Evolutionary conservation across 2,888 invertebrate species (phyloP).

Genomic region (Deladenus siricidicola): DNA sequence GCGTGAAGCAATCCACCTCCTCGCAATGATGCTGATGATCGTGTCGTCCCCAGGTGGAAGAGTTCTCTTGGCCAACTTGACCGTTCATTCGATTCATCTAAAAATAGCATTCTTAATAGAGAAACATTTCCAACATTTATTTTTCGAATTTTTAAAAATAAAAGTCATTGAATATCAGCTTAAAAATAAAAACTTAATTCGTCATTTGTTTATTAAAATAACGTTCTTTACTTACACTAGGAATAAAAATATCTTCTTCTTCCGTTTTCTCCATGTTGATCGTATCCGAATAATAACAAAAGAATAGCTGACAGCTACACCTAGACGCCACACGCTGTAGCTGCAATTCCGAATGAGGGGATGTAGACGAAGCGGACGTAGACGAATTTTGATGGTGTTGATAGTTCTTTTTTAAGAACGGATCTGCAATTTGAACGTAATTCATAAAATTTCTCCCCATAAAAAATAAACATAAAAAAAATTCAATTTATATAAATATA

Average conservation of each 20-base stretch:
- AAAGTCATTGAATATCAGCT: not conserved
- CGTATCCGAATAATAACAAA: constrained; percentile 62
- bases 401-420: too few species aligned
- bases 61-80: not conserved
- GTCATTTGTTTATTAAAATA: constrained; percentile 1
- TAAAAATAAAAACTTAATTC: not conserved
- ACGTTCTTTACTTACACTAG: constrained; percentile 16
- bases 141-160: too few species aligned
- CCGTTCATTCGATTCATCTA: constrained; percentile 3
- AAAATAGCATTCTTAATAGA: too few species aligned
- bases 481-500: not conserved
- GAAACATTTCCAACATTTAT: too few species aligned
- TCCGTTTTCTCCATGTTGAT: constrained; percentile 63
- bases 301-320: constrained; percentile 96
- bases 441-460: too few species aligned
- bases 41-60: not conserved
- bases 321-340: constrained; percentile 91
- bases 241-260: constrained; percentile 43
- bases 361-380: too few species aligned
- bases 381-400: too few species aligned
- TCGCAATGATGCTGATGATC: constrained; percentile 57
- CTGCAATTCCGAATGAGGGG: constrained; percentile 57
- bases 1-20: constrained; percentile 87
- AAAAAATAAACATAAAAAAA: too few species aligned
- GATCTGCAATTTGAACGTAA: too few species aligned